phyloP scores from a whole-genome alignment of 2,888 invertebrate genomes.

The Chrysodeixis includens region DNA sequence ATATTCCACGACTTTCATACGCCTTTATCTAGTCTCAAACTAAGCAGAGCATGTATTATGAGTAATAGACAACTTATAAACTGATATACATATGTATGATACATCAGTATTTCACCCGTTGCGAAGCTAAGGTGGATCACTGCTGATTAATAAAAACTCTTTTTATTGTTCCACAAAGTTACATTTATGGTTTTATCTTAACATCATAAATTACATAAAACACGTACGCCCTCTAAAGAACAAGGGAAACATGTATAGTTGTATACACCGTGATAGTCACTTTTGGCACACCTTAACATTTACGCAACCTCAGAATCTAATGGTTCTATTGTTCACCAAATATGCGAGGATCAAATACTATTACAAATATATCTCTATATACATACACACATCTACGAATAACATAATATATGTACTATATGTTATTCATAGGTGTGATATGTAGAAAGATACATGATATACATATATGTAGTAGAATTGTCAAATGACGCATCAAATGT shows the following conservation, averaged over 20 bases:
- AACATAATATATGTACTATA: slow-evolving; percentile 4
- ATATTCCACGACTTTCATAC: too few species aligned
- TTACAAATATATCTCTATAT: background rate
- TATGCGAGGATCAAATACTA: slow-evolving; percentile 15
- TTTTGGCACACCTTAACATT: slow-evolving; percentile 7
- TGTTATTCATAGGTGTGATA: slow-evolving; percentile 6
- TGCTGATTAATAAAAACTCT: too few species aligned
- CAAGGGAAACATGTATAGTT: background rate
- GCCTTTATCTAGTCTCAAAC: too few species aligned
- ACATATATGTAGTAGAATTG: background rate
- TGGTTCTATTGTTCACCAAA: slow-evolving; percentile 37
- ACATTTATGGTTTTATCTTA: background rate
- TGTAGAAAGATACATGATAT: background rate
- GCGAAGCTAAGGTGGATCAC: too few species aligned
- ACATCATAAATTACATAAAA: background rate
- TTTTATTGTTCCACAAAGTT: too few species aligned
- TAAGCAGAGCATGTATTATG: too few species aligned
- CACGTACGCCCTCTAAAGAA: too few species aligned
- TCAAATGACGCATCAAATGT: background rate
- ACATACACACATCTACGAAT: too few species aligned
- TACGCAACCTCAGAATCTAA: slow-evolving; percentile 14
- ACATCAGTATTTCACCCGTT: too few species aligned
- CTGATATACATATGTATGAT: too few species aligned
- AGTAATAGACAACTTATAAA: too few species aligned
- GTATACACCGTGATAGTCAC: background rate